phyloP scores from a whole-genome alignment of 2,113 vertebrate species.

The Peromyscus leucopus region DNA sequence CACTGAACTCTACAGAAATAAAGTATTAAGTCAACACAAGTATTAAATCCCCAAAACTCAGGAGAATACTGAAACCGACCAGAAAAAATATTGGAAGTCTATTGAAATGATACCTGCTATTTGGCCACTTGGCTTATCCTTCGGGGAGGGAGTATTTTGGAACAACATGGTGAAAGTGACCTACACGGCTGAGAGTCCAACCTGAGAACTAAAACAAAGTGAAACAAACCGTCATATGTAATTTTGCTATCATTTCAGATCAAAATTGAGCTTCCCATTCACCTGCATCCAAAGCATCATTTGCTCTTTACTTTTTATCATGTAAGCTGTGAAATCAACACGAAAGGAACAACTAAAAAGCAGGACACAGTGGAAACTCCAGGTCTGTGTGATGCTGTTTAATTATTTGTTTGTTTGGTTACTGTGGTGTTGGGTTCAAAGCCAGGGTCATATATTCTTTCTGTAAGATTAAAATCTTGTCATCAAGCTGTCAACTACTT shows the following conservation, averaged over 20 bases:
- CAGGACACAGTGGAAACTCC: constrained; percentile 94
- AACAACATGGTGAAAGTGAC: constrained; percentile 1
- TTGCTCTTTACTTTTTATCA: constrained; percentile 98
- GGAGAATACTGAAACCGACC: constrained; percentile 45
- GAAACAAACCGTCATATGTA: constrained; percentile 78
- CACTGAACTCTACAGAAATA: neutral
- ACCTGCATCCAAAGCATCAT: constrained; percentile 97
- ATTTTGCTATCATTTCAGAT: constrained; percentile 89
- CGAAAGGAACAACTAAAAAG: constrained; percentile 95
- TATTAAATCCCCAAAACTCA: neutral
- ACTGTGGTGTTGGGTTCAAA: neutral
- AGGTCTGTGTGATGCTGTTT: constrained; percentile 87
- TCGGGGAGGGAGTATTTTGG: constrained; percentile 18
- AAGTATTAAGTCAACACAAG: constrained; percentile 4
- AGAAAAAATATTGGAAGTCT: constrained; percentile 46
- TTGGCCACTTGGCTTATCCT: neutral
- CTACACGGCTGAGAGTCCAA: constrained; percentile 57
- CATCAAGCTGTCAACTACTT: neutral
- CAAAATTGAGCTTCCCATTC: constrained; percentile 97
- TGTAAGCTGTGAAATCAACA: constrained; percentile 97
- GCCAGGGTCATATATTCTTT: neutral
- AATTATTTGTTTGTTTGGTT: neutral
- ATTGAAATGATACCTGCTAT: constrained; percentile 24
- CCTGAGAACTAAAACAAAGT: constrained; percentile 71
- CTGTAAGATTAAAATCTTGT: constrained; percentile 7